Conservation (phyloP, 2,797 vertebrate species). For the Cyprinella venusta region DNA sequence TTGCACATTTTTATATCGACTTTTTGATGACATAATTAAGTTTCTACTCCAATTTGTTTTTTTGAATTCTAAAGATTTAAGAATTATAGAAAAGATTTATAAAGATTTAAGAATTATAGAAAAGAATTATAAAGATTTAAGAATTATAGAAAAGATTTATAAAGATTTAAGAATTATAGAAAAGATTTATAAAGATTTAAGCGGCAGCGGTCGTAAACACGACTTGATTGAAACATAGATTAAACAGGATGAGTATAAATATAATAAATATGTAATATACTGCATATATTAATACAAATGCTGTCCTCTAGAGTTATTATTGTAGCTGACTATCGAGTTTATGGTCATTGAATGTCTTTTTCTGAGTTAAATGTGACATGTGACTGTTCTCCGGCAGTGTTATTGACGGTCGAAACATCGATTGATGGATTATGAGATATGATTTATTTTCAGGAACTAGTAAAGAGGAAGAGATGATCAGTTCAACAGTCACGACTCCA, state of each 20-base stretch:
- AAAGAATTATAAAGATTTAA: too few species aligned
- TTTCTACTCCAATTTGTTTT: background rate
- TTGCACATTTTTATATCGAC: background rate
- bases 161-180: too few species aligned
- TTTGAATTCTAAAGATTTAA: background rate
- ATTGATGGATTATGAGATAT: background rate
- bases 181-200: too few species aligned
- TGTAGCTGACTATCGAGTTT: background rate
- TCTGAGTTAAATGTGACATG: background rate
- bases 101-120: too few species aligned
- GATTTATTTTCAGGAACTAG: too few species aligned
- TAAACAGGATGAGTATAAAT: background rate
- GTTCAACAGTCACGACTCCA: background rate
- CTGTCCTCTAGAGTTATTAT: background rate
- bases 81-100: too few species aligned
- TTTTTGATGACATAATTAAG: background rate
- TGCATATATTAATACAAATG: background rate
- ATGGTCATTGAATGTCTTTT: background rate
- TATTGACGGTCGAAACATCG: background rate
- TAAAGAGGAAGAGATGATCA: background rate
- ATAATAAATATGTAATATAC: too few species aligned
- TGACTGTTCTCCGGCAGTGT: background rate
- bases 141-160: too few species aligned
- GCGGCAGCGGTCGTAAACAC: background rate
- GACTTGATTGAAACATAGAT: background rate